Percentiles rank a stretch among this genome's conserved stretches.
Conservation (phyloP, 2,797 vertebrate species). For the Propithecus deckenii region DNA sequence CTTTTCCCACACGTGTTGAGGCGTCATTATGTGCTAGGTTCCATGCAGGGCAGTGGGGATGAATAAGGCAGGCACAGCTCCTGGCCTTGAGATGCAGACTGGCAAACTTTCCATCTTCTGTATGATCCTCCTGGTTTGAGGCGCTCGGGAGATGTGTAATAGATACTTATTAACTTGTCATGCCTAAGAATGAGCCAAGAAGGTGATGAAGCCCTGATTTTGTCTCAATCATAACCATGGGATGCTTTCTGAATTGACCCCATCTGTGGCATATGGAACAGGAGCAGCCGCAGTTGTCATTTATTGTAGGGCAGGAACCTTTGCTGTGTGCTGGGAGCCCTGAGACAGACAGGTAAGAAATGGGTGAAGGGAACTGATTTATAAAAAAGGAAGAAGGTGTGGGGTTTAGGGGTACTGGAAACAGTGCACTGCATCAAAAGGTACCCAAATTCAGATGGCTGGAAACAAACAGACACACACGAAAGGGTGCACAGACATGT, state of each 20-base stretch:
- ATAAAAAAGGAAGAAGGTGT: background rate
- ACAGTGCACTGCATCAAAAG: background rate
- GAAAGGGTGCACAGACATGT: background rate
- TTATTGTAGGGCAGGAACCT: background rate
- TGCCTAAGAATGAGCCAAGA: background rate
- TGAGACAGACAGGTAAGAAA: background rate
- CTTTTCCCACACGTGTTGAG: accelerated
- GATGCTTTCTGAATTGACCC: background rate
- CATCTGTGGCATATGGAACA: background rate
- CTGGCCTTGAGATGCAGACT: background rate
- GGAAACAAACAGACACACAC: background rate
- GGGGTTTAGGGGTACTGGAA: background rate
- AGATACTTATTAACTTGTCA: background rate
- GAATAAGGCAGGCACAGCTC: background rate
- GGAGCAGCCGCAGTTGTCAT: background rate
- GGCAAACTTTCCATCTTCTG: background rate
- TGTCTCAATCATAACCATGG: background rate
- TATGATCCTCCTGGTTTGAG: background rate
- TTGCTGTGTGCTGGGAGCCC: background rate
- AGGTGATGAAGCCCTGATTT: background rate
- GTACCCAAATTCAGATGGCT: background rate
- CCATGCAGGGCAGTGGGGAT: background rate
- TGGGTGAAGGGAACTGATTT: background rate
- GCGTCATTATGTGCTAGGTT: background rate
- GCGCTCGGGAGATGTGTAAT: background rate